Percentiles rank a stretch among this genome's conserved stretches.
These are phyloP conservation scores for Gonioctena quinquepunctata DNA, from an alignment of 1,140 invertebrate genomes.

Conservation along the genomic window DNA sequence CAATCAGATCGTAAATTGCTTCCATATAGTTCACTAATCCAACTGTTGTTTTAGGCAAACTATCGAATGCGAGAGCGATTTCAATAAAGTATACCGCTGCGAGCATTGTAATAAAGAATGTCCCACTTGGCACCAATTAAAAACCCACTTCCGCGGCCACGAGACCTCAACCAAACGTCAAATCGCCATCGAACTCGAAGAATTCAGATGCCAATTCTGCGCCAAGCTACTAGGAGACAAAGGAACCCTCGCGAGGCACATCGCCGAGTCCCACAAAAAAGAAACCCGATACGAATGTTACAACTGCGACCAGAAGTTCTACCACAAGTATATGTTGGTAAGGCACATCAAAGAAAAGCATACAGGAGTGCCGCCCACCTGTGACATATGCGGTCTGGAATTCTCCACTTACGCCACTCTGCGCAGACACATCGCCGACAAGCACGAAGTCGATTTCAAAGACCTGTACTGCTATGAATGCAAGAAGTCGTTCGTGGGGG, in stretches of 20 bases:
- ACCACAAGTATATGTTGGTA: not conserved
- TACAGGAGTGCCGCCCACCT: not conserved
- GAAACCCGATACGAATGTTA: not conserved
- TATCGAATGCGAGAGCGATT: not conserved
- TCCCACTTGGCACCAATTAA: not conserved
- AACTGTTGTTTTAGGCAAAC: not conserved
- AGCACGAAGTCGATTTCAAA: not conserved
- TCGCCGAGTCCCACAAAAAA: not conserved
- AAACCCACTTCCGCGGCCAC: not conserved
- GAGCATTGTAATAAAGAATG: not conserved
- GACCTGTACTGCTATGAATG: conserved; percentile 56
- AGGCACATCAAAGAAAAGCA: not conserved
- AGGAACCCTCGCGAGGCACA: not conserved
- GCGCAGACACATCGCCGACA: not conserved
- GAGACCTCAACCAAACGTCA: not conserved
- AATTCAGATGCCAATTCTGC: not conserved
- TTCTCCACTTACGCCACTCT: not conserved
- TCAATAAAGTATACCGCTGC: not conserved
- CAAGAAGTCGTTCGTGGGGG: conserved; percentile 60
- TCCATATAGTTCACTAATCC: not conserved
- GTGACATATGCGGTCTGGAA: not conserved
- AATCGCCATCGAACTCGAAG: not conserved
- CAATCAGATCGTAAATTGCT: too few relatives aligned
- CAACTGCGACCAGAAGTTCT: conserved; percentile 22
- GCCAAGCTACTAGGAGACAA: not conserved